Evolutionary conservation across 1,140 invertebrate species (phyloP).

Genomic region (Orius insidiosus): DNA sequence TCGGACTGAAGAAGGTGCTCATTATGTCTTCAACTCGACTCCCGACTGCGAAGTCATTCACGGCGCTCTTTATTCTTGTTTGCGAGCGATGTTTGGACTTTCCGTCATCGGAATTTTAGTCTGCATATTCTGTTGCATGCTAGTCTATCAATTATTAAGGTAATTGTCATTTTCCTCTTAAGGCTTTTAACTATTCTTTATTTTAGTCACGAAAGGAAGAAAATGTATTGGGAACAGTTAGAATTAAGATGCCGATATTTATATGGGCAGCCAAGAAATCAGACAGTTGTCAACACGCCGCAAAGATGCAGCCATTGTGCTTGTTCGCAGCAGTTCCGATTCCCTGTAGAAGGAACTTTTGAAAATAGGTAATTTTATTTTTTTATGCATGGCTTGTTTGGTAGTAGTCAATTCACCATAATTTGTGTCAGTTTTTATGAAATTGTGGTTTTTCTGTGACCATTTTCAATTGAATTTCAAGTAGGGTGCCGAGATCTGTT

Average conservation of each 20-base stretch:
- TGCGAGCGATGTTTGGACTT: constrained; percentile 71
- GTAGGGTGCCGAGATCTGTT: no score
- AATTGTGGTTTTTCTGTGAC: no score
- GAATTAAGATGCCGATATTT: constrained; percentile 63
- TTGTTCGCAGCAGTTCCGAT: constrained; percentile 53
- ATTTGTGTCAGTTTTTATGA: no score
- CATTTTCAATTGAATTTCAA: no score
- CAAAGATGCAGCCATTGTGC: constrained; percentile 38
- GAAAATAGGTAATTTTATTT: constrained; percentile 24
- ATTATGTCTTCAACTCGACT: constrained; percentile 56
- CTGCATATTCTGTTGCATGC: constrained; percentile 81
- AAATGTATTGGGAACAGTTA: constrained; percentile 85
- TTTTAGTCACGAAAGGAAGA: constrained; percentile 70
- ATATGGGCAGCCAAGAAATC: constrained; percentile 35
- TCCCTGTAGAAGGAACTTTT: constrained; percentile 30
- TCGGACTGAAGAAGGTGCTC: constrained; percentile 34
- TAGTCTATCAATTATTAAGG: constrained; percentile 73
- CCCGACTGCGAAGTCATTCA: constrained; percentile 74
- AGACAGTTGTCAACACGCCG: constrained; percentile 28
- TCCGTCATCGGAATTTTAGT: constrained; percentile 75
- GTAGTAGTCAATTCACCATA: no score
- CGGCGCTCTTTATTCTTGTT: constrained; percentile 66
- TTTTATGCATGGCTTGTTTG: no score
- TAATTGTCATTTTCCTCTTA: constrained; percentile 22
- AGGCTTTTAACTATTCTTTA: constrained; percentile 10